These are phyloP conservation scores for Gallinago undulata DNA, from an alignment of 2,113 vertebrate genomes.

Conservation along the genomic window DNA sequence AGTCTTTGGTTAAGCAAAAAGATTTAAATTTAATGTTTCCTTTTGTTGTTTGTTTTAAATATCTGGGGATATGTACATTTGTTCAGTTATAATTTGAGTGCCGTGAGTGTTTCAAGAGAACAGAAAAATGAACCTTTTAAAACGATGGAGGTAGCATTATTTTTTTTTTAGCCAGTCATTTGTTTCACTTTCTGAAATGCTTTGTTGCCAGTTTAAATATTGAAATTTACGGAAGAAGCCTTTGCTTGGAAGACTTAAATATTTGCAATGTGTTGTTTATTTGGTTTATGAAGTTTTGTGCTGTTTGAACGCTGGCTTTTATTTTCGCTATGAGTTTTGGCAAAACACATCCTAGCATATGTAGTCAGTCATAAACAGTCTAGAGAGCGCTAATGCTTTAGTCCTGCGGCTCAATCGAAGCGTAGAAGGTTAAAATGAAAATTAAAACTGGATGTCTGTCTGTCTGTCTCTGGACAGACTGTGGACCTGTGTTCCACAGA, in stretches of 20 bases:
- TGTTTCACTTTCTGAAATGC: not conserved
- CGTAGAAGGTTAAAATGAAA: not conserved
- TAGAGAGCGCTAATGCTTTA: not conserved
- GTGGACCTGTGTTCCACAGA: not conserved
- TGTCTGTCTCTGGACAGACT: not conserved
- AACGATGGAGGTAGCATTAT: not conserved
- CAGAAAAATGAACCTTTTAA: not conserved
- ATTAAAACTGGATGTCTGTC: not conserved
- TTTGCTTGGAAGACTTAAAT: constrained; percentile 6
- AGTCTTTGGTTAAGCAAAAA: constrained; percentile 6
- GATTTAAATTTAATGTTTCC: not conserved
- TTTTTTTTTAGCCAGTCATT: not conserved
- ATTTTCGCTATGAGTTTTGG: constrained; percentile 16
- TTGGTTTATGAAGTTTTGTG: constrained; percentile 27
- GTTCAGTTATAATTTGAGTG: not conserved
- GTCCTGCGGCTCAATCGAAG: not conserved
- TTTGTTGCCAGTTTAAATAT: not conserved
- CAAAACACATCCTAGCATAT: not conserved
- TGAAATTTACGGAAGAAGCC: not conserved
- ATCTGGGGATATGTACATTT: not conserved
- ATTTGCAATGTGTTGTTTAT: constrained; percentile 28
- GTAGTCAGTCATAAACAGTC: constrained; percentile 13
- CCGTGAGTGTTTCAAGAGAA: not conserved
- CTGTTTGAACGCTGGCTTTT: not conserved
- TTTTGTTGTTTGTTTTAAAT: not conserved